phyloP scores from a whole-genome alignment of 2,888 invertebrate species.

The Anagyrus pseudococci region DNA sequence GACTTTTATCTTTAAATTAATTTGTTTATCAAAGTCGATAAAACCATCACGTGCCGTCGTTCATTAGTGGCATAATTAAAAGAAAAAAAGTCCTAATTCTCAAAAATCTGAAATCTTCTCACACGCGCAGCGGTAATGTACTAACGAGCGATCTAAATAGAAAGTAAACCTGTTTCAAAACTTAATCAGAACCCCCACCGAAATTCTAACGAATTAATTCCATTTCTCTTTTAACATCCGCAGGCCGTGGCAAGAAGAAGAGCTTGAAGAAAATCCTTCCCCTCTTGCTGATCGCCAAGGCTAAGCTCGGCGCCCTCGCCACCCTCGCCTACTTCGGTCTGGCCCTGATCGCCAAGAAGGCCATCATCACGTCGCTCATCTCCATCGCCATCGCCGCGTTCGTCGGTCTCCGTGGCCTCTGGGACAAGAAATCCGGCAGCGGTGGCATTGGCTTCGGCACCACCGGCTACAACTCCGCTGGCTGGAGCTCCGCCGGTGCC shows the following conservation, averaged over 20 bases:
- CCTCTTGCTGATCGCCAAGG: constrained; percentile 67
- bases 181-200: too few relatives aligned
- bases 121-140: too few relatives aligned
- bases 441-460: constrained; percentile 51
- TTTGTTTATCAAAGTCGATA: too few relatives aligned
- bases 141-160: too few relatives aligned
- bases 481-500: constrained; percentile 44
- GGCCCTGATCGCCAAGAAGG: constrained; percentile 71
- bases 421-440: constrained; percentile 51
- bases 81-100: too few relatives aligned
- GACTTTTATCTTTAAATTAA: too few relatives aligned
- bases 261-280: constrained; percentile 66
- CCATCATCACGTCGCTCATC: constrained; percentile 67
- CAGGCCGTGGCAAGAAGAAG: constrained; percentile 69
- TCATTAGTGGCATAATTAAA: too few relatives aligned
- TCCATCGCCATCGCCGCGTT: constrained; percentile 69
- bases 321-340: constrained; percentile 67
- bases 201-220: constrained; percentile 1
- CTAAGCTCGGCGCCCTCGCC: constrained; percentile 67
- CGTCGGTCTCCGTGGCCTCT: constrained; percentile 58
- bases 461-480: constrained; percentile 49
- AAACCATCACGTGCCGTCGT: too few relatives aligned
- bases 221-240: too few relatives aligned
- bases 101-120: too few relatives aligned
- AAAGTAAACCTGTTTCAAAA: too few relatives aligned